Base-by-base conservation (phyloP, 2,113 vertebrate genomes). In the Cinclus cinclus region DNA sequence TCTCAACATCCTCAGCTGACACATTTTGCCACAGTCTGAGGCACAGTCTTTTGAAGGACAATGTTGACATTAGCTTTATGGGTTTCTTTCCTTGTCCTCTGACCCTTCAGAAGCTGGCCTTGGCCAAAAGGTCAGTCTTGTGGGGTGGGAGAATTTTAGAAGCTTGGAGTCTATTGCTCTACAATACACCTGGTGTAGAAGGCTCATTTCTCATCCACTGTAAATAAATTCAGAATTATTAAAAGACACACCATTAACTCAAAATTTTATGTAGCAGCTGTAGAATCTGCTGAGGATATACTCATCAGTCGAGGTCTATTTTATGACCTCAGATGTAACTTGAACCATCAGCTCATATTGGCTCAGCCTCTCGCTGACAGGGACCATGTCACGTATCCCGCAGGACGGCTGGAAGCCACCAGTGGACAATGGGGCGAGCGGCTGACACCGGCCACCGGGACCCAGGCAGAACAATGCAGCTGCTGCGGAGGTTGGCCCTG, bases 341-440 rank as follows among this genome's bases (percentile, higher is more conserved):
- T 81, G 71, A 85, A 58, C 69, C 95, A 91, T 41, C 69, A 74
- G 69, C 62, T 75, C 62, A 76, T 94, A 82, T 84, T 97, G 96
- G 96, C 96, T 95, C 70, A 0, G 81, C 69, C 81, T 37, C 47
- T 78, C 0, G 81, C 93, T 92, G 95, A 97, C 96, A 95, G 84
- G 96, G 96, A 94, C 95, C 46, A 0, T 95, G 95, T 97, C 96
- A 97, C 95, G 95, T 97, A 97, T 79, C 91, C 87, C 83, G 3
- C 81, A 70, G 58, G 69, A 87, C 5, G 0, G 89, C 78, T 96
- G 95, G 95, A 96, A 95, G 90, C 93, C 30, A 21, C 64, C 52
- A 30, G 69, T 12, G 2, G 94, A 94, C 92, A 95, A 96, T 89
- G 68, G 81, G 56, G 86, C 0, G 9, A 86, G 74, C 4, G 4